phyloP scores from a whole-genome alignment of 2,888 invertebrate genomes.

The Camponotus fellah region DNA sequence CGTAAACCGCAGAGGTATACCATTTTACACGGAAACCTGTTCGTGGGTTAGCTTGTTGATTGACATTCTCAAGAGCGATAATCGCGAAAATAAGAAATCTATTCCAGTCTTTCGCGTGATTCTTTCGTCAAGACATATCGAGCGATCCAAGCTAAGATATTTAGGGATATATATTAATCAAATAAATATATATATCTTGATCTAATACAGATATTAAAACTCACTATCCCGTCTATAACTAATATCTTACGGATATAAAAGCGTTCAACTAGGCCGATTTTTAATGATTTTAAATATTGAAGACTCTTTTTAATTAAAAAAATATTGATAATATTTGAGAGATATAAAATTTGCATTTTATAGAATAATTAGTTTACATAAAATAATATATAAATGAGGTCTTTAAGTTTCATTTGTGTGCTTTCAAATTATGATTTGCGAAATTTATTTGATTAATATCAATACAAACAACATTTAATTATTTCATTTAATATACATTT shows the following conservation, averaged over 20 bases:
- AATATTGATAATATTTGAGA: not conserved
- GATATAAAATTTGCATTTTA: not conserved
- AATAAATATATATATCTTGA: not conserved
- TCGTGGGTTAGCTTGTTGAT: constrained; percentile 36
- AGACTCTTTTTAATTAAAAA: not conserved
- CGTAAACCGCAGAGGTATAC: constrained; percentile 54
- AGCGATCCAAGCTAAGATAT: constrained; percentile 12
- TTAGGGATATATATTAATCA: constrained; percentile 8
- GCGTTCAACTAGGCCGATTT: no score
- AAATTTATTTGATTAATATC: not conserved
- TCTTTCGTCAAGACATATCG: constrained; percentile 11
- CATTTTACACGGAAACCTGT: constrained; percentile 52
- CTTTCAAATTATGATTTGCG: not conserved
- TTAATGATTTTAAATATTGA: not conserved
- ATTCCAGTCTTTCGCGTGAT: constrained; percentile 13
- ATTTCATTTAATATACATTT: not conserved
- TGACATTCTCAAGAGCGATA: constrained; percentile 47
- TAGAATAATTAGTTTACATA: not conserved
- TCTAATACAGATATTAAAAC: not conserved
- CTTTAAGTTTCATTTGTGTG: not conserved
- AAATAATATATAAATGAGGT: not conserved
- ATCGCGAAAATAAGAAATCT: constrained; percentile 48
- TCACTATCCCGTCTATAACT: not conserved
- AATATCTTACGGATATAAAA: not conserved
- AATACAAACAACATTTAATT: not conserved